Percentiles rank a stretch among this genome's conserved stretches.
These are phyloP conservation scores for Lineus longissimus DNA, from an alignment of 1,140 invertebrate genomes.

Conservation along the genomic window DNA sequence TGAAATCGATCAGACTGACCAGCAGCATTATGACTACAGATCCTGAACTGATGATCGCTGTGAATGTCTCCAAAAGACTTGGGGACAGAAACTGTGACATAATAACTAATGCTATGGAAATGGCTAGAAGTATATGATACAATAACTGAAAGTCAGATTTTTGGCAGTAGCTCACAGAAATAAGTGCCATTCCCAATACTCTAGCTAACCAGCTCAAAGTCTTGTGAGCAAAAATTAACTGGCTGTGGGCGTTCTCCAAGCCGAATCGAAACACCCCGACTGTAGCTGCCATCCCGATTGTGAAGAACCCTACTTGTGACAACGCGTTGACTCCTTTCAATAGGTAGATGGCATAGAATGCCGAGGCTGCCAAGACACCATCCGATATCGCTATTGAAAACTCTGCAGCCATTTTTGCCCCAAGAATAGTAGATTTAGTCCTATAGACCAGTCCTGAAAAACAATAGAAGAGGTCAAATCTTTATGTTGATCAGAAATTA, in stretches of 20 bases:
- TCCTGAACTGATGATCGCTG: conserved; percentile 28
- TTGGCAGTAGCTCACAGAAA: conserved; percentile 29
- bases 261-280: conserved; percentile 28
- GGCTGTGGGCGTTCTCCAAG: conserved; percentile 14
- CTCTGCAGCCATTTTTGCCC: conserved; percentile 13
- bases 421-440: background rate
- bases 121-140: conserved; percentile 24
- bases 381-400: conserved; percentile 33
- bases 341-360: conserved; percentile 19
- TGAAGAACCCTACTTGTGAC: conserved; percentile 24
- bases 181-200: conserved; percentile 25
- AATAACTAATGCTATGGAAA: conserved; percentile 19
- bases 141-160: conserved; percentile 16
- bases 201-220: conserved; percentile 27
- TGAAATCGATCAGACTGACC: conserved; percentile 16
- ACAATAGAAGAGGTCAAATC: no score
- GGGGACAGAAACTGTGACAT: conserved; percentile 18
- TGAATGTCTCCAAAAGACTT: conserved; percentile 14
- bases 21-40: conserved; percentile 30
- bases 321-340: conserved; percentile 13
- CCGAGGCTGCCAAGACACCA: conserved; percentile 23
- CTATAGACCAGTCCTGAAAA: background rate
- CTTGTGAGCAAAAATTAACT: conserved; percentile 24
- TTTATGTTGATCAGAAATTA: no score
- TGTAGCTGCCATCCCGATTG: conserved; percentile 28